Base-by-base conservation (phyloP, 64 coral and sea anemone genomes). In the Anthopleura sola region DNA sequence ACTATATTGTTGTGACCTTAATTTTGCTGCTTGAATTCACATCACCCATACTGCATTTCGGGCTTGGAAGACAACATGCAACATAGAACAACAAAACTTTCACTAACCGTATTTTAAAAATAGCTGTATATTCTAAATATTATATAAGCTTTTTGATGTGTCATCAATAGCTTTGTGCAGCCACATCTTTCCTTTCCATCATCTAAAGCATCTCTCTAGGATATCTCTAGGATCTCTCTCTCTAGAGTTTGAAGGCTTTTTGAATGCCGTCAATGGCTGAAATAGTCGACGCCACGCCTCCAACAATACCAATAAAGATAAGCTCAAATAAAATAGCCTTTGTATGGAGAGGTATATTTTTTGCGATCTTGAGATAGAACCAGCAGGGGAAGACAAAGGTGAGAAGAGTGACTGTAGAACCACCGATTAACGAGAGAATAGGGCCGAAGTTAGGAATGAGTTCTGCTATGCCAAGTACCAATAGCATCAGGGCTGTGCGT, bases 371-470 rank as follows among this genome's bases (percentile, higher is more conserved):
- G 17, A 98, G 56, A 40, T 98, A 98, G 33, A 98, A 93, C 77
- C 93, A 82, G 60, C 95, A 93, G 0, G 95, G 95, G 38, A 98
- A 98, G 14, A 98, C 92, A 60, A 98, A 98, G 13, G 95, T 98
- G 20, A 98, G 75, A 6, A 86, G 79, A 10, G 89, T 93, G 5
- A 91, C 86, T 21, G 95, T 93, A 29, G 95, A 98, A 13, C 91
- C 91, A 56, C 95, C 95, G 80, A 98, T 90, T 0, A 98, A 88
- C n/a, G 91, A 91, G 40, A 98, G 85, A 84, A 98, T 93, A 33
- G 89, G 95, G 44, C 95, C 95, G 75, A 98, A 98, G 55, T 98
- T 93, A 18, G 95, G 95, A 37, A 98, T 93, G 36, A 84, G 50
- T 68, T 93, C 91, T 6, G 88, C 88, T 19, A 98, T 83, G 48